Evolutionary conservation across 2,797 vertebrate genomes (phyloP).

Genomic region (Gymnocypris eckloni): DNA sequence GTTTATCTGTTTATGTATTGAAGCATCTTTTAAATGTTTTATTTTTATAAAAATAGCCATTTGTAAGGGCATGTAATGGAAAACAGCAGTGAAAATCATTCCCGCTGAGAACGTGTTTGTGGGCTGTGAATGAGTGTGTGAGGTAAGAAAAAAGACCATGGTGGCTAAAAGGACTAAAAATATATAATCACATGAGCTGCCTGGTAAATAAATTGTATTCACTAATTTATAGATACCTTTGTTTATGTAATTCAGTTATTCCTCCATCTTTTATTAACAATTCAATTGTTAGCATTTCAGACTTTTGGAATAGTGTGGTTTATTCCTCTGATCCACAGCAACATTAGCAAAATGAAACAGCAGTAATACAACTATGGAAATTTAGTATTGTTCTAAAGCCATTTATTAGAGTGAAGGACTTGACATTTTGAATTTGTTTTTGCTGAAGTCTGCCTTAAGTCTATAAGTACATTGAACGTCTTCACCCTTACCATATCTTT

Average conservation of each 20-base stretch:
- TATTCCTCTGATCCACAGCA: not conserved
- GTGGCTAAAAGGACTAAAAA: not conserved
- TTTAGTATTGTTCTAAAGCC: not conserved
- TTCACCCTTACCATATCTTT: not conserved
- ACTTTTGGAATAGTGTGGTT: not conserved
- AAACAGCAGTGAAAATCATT: not conserved
- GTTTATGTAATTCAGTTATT: not conserved
- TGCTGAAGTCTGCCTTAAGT: not conserved
- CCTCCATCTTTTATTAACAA: not conserved
- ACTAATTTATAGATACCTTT: not conserved
- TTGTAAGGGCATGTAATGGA: not conserved
- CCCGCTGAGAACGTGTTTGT: not conserved
- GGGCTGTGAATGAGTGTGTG: conserved; percentile 3
- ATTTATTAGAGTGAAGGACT: not conserved
- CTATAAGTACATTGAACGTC: not conserved
- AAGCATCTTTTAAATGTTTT: not conserved
- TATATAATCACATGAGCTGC: not conserved
- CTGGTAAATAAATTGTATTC: not conserved
- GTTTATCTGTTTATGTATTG: not conserved
- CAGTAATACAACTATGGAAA: not conserved
- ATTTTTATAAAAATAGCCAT: no score
- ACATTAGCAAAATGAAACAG: not conserved
- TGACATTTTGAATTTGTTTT: not conserved
- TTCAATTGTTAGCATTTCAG: not conserved
- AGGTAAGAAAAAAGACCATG: no score